phyloP scores from a whole-genome alignment of 2,797 vertebrate genomes.

The Pseudocheirus occidentalis region DNA sequence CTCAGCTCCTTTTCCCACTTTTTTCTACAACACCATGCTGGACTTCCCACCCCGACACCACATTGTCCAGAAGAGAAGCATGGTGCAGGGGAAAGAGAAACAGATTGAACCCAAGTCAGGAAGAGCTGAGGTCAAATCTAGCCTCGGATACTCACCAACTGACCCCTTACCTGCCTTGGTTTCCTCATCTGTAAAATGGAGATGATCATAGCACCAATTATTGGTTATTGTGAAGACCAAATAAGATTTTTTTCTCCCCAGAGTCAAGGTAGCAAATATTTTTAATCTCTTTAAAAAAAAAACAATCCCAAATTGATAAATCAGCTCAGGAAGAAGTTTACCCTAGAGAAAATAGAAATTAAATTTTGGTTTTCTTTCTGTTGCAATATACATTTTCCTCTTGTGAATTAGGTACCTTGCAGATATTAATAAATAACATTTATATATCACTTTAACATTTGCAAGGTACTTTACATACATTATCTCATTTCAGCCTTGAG shows the following conservation, averaged over 20 bases:
- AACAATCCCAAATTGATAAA: not conserved
- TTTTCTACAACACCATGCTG: not conserved
- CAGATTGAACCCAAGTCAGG: not conserved
- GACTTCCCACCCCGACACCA: not conserved
- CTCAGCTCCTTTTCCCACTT: not conserved
- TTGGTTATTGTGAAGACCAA: not conserved
- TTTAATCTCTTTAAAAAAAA: not conserved
- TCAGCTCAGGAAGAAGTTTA: not conserved
- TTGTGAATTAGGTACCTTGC: not conserved
- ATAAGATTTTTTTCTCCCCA: not conserved
- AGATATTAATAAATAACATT: not conserved
- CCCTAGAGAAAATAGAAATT: not conserved
- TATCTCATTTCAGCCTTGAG: not conserved
- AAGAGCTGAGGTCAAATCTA: not conserved
- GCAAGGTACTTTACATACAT: not conserved
- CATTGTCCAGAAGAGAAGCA: not conserved
- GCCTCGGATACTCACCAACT: not conserved
- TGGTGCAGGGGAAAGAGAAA: not conserved
- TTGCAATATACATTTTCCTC: not conserved
- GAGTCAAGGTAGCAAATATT: not conserved
- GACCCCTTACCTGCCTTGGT: not conserved
- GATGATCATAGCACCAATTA: not conserved
- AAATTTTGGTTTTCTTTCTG: not conserved
- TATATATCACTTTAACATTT: not conserved
- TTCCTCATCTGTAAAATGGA: not conserved